Evolutionary conservation across 2,888 invertebrate species (phyloP).

Genomic region (Panopea generosa): DNA sequence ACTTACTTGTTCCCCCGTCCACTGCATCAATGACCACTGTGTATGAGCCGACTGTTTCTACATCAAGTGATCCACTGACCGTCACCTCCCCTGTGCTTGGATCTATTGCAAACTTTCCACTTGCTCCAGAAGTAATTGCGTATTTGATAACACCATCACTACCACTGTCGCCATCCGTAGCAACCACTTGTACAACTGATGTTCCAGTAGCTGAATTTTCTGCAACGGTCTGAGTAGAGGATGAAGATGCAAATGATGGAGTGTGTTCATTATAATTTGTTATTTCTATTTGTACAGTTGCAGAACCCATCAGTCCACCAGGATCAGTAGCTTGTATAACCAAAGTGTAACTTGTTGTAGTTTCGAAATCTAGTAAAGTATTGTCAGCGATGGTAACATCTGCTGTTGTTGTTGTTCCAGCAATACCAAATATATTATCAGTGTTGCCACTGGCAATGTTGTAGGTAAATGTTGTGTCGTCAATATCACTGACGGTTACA

Average conservation of each 20-base stretch:
- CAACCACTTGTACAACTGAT: constrained; percentile 64
- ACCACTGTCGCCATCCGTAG: constrained; percentile 71
- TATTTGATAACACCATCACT: constrained; percentile 69
- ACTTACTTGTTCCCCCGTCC: constrained; percentile 59
- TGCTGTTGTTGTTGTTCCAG: constrained; percentile 44
- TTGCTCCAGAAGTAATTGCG: constrained; percentile 65
- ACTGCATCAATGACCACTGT: constrained; percentile 62
- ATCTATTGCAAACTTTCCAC: constrained; percentile 62
- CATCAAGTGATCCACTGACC: constrained; percentile 66
- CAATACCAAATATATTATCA: constrained; percentile 64
- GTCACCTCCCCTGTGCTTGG: constrained; percentile 66
- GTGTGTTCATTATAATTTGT: constrained; percentile 68
- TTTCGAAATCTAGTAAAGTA: constrained; percentile 75
- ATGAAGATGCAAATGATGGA: constrained; percentile 55
- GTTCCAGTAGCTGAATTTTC: constrained; percentile 60
- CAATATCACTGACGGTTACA: constrained; percentile 69
- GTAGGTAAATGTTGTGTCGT: constrained; percentile 61
- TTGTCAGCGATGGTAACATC: constrained; percentile 63
- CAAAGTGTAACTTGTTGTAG: constrained; percentile 88
- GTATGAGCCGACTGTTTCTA: constrained; percentile 62
- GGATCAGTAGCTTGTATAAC: constrained; percentile 90
- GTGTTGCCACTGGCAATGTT: constrained; percentile 67
- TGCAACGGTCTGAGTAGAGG: constrained; percentile 55
- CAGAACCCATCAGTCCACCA: constrained; percentile 58
- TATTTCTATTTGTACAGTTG: constrained; percentile 65